Evolutionary conservation across 2,113 vertebrate species (phyloP).

Genomic region (Pandion haliaetus): DNA sequence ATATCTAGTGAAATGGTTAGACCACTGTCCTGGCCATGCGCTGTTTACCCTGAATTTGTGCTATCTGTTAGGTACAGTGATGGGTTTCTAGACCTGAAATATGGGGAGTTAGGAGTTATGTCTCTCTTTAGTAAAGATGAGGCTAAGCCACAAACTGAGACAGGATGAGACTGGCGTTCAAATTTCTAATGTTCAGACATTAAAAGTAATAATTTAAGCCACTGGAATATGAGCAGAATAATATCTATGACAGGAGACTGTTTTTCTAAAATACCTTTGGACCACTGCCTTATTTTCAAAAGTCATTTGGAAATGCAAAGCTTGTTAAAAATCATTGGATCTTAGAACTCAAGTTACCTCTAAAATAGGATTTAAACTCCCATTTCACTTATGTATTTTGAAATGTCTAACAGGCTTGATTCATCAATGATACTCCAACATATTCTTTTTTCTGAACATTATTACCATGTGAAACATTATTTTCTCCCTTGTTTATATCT

Average conservation of each 20-base stretch:
- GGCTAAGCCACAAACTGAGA: not conserved
- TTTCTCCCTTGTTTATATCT: slow-evolving; percentile 43
- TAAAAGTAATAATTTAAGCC: not conserved
- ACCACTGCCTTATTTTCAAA: not conserved
- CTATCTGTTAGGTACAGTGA: not conserved
- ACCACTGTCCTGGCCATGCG: not conserved
- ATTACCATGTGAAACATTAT: slow-evolving; percentile 15
- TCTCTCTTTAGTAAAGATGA: not conserved
- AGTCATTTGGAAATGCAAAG: not conserved
- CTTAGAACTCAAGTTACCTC: not conserved
- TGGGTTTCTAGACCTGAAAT: not conserved
- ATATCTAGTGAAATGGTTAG: not conserved
- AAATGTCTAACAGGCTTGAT: slow-evolving; percentile 21
- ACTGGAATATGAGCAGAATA: not conserved
- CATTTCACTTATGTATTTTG: slow-evolving; percentile 12
- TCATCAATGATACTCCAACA: slow-evolving; percentile 30
- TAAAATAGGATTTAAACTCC: not conserved
- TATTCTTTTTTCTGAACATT: slow-evolving; percentile 31
- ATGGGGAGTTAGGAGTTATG: not conserved
- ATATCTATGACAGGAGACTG: not conserved
- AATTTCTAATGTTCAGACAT: not conserved
- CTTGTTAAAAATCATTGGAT: not conserved
- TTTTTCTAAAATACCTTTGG: not conserved
- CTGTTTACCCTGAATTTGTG: not conserved
- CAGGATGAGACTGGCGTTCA: not conserved